phyloP scores from a whole-genome alignment of 2,113 vertebrate genomes.

The Salvator merianae region DNA sequence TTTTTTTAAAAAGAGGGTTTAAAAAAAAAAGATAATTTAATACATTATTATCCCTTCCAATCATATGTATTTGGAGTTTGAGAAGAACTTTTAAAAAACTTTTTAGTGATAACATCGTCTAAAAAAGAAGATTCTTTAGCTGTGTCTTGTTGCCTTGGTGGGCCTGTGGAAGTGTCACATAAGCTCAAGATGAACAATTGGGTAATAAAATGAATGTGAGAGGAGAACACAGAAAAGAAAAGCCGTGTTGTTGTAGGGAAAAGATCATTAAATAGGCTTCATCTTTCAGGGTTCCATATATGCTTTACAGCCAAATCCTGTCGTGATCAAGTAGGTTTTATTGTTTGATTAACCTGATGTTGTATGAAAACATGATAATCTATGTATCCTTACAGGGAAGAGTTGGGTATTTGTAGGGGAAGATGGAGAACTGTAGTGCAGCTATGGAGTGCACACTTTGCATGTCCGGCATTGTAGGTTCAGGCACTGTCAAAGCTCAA shows the following conservation, averaged over 20 bases:
- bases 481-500: too few species aligned
- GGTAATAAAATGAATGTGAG: neutral
- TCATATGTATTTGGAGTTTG: neutral
- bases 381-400: neutral
- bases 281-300: neutral
- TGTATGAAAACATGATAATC: neutral
- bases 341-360: neutral
- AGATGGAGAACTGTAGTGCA: too few species aligned
- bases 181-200: neutral
- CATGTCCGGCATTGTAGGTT: too few species aligned
- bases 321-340: neutral
- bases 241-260: too few species aligned
- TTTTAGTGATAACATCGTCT: too few species aligned
- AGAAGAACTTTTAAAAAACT: neutral
- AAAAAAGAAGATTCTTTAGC: neutral
- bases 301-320: neutral
- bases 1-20: neutral
- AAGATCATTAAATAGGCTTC: neutral
- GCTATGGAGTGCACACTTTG: too few species aligned
- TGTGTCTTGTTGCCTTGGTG: neutral
- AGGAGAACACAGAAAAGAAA: too few species aligned
- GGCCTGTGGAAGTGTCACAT: neutral
- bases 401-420: too few species aligned
- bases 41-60: conserved; percentile 21
- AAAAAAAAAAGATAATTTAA: conserved; percentile 6